Base-by-base conservation (phyloP, 2,113 vertebrate genomes). In the Morone chrysops region DNA sequence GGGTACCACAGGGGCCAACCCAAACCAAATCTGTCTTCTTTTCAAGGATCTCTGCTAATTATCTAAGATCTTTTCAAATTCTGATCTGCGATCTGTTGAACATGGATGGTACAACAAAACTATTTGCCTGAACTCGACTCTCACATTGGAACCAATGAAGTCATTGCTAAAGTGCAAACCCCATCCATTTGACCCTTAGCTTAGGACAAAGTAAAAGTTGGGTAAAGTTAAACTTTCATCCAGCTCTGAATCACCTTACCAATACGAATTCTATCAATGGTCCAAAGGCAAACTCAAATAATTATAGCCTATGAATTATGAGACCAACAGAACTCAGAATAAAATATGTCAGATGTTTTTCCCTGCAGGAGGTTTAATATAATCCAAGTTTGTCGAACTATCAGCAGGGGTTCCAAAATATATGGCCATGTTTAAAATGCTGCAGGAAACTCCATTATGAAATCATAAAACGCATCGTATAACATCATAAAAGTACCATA, bases 21-120 rank as follows among this genome's bases (percentile, higher is more conserved):
- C 90, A 72, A 72, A 89, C 89, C 71, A 83, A 87, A 89, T 89
- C 89, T 84, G 80, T 91, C 89, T 90, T 92, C 87, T 71, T 90
- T 90, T 90, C 85, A 89, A 84, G 66, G 66, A 86, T 75, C 63
- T 12, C 62, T 51, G 84, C 87, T 90, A 90, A 89, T 93, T 92
- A 92, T 90, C 78, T 83, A 17, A 80, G 80, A 90, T 87, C 90
- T 84, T 88, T 93, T 91, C 78, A 91, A 84, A 86, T 84, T 71
- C 75, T 85, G 88, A 83, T 90, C 87, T 84, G 84, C 83, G 87
- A 89, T 94, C 89, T 92, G 93, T 89, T 87, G 40, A 91, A 92
- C 90, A 90, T 2, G 75, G 80, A 63, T 67, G 54, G 84, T 81
- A 89, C 87, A 90, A 89, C 83, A 20, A 78, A 85, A 83, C 85